phyloP scores from a whole-genome alignment of 1,140 invertebrate genomes.

The Brachionus paranguensis region DNA sequence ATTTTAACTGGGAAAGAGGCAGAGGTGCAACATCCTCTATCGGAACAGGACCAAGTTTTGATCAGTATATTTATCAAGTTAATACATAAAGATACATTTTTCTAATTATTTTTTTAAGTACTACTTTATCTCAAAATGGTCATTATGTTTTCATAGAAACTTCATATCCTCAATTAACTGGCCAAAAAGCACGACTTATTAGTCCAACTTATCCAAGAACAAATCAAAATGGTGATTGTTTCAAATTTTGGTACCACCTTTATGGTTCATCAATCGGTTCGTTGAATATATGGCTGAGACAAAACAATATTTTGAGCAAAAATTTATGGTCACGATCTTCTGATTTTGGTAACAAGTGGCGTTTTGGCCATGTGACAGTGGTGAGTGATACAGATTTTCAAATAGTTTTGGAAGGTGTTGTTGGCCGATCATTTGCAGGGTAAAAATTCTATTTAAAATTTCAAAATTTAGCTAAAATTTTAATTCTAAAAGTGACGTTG shows the following conservation, averaged over 20 bases:
- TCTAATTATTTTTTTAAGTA: not conserved
- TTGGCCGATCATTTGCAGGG: conserved; percentile 3
- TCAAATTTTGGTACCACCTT: conserved; percentile 41
- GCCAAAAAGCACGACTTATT: conserved; percentile 47
- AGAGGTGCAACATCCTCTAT: conserved; percentile 42
- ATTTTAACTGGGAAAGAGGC: conserved; percentile 21
- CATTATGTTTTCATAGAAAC: conserved; percentile 39
- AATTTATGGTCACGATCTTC: not conserved
- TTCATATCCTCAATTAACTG: conserved; percentile 44
- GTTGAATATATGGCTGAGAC: not conserved
- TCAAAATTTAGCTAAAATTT: too few species aligned
- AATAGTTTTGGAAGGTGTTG: conserved; percentile 5
- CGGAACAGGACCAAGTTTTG: conserved; percentile 47
- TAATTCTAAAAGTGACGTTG: conserved; percentile 48
- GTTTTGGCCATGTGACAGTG: conserved; percentile 29
- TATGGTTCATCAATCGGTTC: conserved; percentile 37
- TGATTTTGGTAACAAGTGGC: conserved; percentile 33
- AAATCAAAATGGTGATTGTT: not conserved
- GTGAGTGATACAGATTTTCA: conserved; percentile 1
- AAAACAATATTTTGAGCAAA: not conserved
- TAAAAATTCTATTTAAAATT: not conserved
- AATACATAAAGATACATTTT: not conserved
- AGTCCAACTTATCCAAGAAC: conserved; percentile 42
- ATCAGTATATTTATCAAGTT: conserved; percentile 42
- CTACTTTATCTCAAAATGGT: conserved; percentile 22